phyloP scores from a whole-genome alignment of 2,888 invertebrate genomes.

The Caradrina kadenii region DNA sequence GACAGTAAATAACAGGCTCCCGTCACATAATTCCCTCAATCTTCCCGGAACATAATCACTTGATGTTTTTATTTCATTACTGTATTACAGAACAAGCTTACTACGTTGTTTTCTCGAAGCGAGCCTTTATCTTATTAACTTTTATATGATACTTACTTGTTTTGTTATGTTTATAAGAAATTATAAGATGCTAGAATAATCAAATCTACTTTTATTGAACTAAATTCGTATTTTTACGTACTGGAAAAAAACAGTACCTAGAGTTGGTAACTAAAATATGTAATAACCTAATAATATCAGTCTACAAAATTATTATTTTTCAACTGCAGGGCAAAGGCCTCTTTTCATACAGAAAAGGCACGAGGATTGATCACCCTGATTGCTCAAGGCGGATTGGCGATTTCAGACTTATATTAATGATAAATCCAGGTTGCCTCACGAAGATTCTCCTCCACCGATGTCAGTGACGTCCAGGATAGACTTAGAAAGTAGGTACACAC shows the following conservation, averaged over 20 bases:
- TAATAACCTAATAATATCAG: too few species aligned
- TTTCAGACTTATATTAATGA: too few species aligned
- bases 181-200: not conserved
- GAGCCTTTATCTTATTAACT: constrained; percentile 32
- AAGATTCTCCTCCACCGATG: too few species aligned
- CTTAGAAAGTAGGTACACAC: too few species aligned
- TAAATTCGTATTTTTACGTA: not conserved
- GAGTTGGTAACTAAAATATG: too few species aligned
- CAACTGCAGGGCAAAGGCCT: too few species aligned
- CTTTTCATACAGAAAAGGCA: too few species aligned
- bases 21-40: constrained; percentile 25
- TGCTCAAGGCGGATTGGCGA: too few species aligned
- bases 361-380: too few species aligned
- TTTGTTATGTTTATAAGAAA: constrained; percentile 14
- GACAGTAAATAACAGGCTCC: constrained; percentile 13
- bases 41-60: constrained; percentile 25
- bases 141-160: constrained; percentile 29
- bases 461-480: too few species aligned
- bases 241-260: not conserved
- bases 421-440: too few species aligned
- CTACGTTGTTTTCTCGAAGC: constrained; percentile 17
- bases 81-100: constrained; percentile 17
- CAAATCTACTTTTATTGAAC: not conserved
- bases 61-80: constrained; percentile 47
- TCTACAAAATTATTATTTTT: too few species aligned